phyloP scores from a whole-genome alignment of 2,113 vertebrate species.

The Notarius quadriscutis region DNA sequence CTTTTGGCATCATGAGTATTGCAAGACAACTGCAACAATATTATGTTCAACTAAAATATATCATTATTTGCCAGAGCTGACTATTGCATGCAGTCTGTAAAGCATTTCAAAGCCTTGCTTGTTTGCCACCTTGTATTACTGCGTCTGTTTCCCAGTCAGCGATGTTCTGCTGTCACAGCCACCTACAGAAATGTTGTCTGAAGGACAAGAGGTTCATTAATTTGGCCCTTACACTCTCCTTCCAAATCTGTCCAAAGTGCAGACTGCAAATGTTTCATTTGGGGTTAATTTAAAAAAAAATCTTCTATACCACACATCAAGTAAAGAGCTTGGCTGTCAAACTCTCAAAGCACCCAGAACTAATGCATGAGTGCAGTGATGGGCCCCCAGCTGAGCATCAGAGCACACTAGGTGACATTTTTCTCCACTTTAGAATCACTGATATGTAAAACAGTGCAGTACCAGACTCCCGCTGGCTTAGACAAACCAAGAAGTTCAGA shows the following conservation, averaged over 20 bases:
- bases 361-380: neutral
- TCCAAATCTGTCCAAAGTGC: neutral
- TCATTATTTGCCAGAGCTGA: no score
- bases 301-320: neutral
- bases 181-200: neutral
- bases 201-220: neutral
- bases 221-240: neutral
- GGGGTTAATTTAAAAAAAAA: neutral
- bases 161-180: neutral
- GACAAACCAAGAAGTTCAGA: slow-evolving; percentile 33
- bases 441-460: slow-evolving; percentile 52
- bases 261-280: neutral
- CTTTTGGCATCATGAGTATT: neutral
- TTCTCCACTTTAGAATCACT: slow-evolving; percentile 46
- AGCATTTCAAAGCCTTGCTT: neutral
- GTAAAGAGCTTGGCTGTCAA: neutral
- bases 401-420: slow-evolving; percentile 31
- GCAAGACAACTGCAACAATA: neutral
- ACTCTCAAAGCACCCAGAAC: neutral
- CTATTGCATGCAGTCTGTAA: neutral
- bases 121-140: neutral
- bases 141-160: neutral
- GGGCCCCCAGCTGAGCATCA: neutral
- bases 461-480: slow-evolving; percentile 46
- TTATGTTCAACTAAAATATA: neutral